Conservation (phyloP, 1,140 invertebrate species). For the Ptiloglossa arizonensis region DNA sequence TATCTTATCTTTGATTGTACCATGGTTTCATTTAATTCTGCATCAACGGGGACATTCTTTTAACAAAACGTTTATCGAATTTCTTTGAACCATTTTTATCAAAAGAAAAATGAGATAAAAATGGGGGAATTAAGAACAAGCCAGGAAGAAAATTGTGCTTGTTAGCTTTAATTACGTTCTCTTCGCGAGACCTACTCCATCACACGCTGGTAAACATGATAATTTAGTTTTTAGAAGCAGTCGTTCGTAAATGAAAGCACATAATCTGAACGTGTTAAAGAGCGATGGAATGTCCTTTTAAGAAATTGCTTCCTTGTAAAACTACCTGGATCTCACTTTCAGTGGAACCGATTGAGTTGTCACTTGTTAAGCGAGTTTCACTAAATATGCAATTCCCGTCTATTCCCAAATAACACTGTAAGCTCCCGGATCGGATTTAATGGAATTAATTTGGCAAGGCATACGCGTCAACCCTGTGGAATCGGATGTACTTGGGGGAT, state of each 20-base stretch:
- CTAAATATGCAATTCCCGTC: neutral
- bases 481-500: neutral
- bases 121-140: too few species aligned
- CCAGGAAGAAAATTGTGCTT: too few species aligned
- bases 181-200: neutral
- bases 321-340: neutral
- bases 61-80: too few species aligned
- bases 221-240: neutral
- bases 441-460: slow-evolving; percentile 12
- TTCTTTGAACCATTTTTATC: too few species aligned
- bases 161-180: neutral
- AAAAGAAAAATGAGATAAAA: too few species aligned
- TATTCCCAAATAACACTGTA: neutral
- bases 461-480: neutral
- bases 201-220: neutral
- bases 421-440: neutral
- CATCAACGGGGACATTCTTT: too few species aligned
- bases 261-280: neutral
- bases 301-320: neutral
- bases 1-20: too few species aligned
- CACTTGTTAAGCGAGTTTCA: neutral
- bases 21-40: too few species aligned
- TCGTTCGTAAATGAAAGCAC: neutral
- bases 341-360: neutral
- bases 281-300: neutral